phyloP scores from a whole-genome alignment of 2,888 invertebrate species.

The Chymomyza caudatula region DNA sequence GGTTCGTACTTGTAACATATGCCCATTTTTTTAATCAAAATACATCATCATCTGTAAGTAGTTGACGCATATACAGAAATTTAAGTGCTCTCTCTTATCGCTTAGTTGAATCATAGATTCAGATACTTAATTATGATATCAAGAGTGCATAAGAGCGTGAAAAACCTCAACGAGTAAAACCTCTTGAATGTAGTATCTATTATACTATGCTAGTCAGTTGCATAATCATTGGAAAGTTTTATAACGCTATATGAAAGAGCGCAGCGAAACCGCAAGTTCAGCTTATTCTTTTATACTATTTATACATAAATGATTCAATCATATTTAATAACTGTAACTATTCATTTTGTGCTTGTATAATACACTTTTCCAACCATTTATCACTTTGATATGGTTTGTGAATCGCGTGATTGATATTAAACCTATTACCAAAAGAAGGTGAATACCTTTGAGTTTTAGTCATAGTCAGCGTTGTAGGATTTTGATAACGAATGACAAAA shows the following conservation, averaged over 20 bases:
- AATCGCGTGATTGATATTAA: background rate
- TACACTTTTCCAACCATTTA: background rate
- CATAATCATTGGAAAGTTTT: background rate
- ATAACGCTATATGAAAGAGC: background rate
- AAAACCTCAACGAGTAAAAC: background rate
- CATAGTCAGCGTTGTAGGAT: background rate
- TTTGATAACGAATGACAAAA: background rate
- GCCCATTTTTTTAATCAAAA: background rate
- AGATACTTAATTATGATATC: background rate
- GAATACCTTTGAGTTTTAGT: background rate
- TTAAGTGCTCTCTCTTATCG: background rate
- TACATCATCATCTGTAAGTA: background rate
- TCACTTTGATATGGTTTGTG: background rate
- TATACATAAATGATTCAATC: background rate
- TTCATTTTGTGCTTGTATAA: background rate
- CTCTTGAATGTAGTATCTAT: background rate
- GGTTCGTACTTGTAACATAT: background rate
- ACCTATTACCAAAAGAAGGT: background rate
- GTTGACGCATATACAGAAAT: background rate
- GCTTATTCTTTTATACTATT: background rate
- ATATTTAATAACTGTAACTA: background rate
- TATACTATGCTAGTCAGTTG: background rate
- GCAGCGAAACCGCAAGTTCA: background rate
- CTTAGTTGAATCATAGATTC: background rate
- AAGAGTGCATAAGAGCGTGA: background rate